Evolutionary conservation across 35 echinoderm and acorn worm genomes (phyloP).

Genomic region (Eucidaris tribuloides): DNA sequence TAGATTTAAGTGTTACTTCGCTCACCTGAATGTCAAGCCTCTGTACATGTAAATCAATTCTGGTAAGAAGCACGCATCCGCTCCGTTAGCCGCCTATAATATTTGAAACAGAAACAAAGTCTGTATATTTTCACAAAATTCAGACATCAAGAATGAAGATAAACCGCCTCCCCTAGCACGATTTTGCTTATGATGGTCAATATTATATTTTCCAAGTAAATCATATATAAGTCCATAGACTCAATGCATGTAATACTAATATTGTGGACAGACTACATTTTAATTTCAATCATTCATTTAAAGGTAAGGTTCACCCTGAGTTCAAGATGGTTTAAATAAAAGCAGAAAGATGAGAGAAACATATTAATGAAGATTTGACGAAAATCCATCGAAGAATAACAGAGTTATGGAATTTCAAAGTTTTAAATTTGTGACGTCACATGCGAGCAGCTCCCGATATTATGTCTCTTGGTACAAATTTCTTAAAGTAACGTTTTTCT

Average conservation of each 20-base stretch:
- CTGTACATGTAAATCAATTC: conserved; percentile 67
- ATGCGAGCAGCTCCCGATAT: too few relatives aligned
- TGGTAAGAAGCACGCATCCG: conserved; percentile 70
- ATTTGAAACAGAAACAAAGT: neutral
- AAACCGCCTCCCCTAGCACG: neutral
- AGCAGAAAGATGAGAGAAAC: too few relatives aligned
- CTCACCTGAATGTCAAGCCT: conserved; percentile 90
- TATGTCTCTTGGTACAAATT: too few relatives aligned
- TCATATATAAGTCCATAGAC: neutral
- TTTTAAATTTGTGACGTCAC: too few relatives aligned
- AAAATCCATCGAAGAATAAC: too few relatives aligned
- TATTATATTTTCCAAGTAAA: neutral
- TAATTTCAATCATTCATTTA: neutral
- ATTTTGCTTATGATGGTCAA: neutral
- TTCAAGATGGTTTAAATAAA: too few relatives aligned
- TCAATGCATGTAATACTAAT: neutral
- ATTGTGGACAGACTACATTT: too few relatives aligned
- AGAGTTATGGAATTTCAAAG: too few relatives aligned
- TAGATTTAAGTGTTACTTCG: too few relatives aligned
- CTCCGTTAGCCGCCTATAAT: conserved; percentile 51
- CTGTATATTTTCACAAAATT: neutral
- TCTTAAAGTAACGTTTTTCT: too few relatives aligned
- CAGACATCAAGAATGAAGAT: neutral
- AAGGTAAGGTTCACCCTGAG: too few relatives aligned
- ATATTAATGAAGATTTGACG: too few relatives aligned